Evolutionary conservation across 2,888 invertebrate species (phyloP), one percentile per base, ranked within the genome.

Genomic region (Drosophila silvestris): DNA sequence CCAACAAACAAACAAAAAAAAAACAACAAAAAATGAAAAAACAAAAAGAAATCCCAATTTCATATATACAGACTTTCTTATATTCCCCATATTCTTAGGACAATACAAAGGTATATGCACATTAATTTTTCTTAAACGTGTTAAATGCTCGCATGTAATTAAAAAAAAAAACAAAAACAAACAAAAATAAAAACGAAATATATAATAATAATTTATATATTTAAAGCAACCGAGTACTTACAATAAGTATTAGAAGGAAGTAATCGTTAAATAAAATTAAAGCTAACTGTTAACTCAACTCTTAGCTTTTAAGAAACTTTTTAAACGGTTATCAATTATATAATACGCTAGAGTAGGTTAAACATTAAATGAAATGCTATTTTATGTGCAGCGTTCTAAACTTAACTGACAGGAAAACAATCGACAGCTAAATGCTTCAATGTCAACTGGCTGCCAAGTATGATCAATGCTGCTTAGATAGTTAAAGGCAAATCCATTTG

Each of bases 221-320:
- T 58, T 51, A 62, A 68, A 60, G 67, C 74, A 71, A 76, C 64
- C 66, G 69, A 69, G 76, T 78, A 78, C 77, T 78, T 78, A 78
- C 57, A 72, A 70, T 79, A 79, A 79, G 79, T 76, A 69, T 76
- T 75, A 71, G 77, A 79, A 68, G 68, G 61, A 85, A 83, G 68
- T 70, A 87, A 79, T 85, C 85, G 85, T 85, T 84, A 75, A 81
- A 75, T 83, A 87, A 82, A 77, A 77, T 69, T 72, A 84, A 79
- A 79, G 65, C 70, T 87, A 81, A 82, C 73, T 85, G 85, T 85
- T 85, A 85, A 83, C 72, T 74, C 75, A 77, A 83, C 71, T 74
- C 69, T 85, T 81, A 84, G 81, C 72, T 77, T 79, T 69, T 75
- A 74, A 71, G 56, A 52, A 82, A 62, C 59, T 85, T 84, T 87